phyloP scores from a whole-genome alignment of 2,113 vertebrate species.

The Macrotus californicus region DNA sequence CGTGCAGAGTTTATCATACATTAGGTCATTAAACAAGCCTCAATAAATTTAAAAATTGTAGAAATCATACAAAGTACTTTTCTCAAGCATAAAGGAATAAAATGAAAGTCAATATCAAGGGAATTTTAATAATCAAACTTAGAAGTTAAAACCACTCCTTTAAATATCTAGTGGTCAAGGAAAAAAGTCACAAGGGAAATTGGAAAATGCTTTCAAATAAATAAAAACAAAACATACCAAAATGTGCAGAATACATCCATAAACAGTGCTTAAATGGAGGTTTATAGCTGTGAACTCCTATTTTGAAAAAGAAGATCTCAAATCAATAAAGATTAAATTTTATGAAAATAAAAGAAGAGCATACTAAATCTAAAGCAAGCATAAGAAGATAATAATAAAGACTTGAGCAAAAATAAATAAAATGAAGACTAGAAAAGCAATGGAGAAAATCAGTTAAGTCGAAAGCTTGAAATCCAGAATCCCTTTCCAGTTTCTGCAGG shows the following conservation, averaged over 20 bases:
- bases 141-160: neutral
- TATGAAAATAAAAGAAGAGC: neutral
- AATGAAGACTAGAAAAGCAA: no score
- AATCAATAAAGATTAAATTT: neutral
- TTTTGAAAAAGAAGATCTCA: neutral
- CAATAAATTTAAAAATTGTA: neutral
- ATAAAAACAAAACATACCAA: neutral
- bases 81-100: neutral
- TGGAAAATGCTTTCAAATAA: neutral
- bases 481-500: no score
- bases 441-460: no score
- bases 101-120: neutral
- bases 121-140: neutral
- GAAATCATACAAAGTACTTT: neutral
- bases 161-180: neutral
- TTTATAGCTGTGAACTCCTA: neutral
- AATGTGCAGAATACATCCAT: neutral
- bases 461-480: no score
- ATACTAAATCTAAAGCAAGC: no score
- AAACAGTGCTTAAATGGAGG: neutral
- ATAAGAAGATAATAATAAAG: no score
- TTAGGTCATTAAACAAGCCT: neutral
- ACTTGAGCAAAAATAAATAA: no score
- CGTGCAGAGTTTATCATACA: neutral
- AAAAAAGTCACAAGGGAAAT: neutral